Base-by-base conservation (phyloP, 2,888 invertebrate species). In the Nomada goodeniana region DNA sequence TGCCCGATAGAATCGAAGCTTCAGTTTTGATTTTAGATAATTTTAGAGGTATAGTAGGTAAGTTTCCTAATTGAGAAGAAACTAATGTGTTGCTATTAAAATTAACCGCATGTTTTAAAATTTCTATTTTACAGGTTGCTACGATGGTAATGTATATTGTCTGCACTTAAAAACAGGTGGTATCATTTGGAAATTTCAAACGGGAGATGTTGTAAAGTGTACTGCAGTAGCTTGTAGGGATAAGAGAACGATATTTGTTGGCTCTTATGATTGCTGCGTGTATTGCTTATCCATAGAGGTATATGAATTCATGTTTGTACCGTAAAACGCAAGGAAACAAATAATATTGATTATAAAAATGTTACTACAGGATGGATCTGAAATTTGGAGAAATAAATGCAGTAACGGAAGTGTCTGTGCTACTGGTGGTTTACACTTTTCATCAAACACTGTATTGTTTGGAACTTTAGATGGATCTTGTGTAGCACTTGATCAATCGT, bases 1-100 rank as follows among this genome's bases (percentile, higher is more conserved):
- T 97, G 5, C 95, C 96, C 11, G 96, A 97, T 87, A 95, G 98
- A 68, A 95, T 98, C 47, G 98, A 98, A 93, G 96, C 97, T 0
- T 95, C 95, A 1, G 94, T 95, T 2, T 91, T 95, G 18, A 95
- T 95, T 86, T 91, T 94, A 10, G 86, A 92, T 44, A 88, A 93
- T 29, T 90, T 94, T 4, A 93, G 93, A 86, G 96, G 96, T 0
- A 94, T 96, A 77, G 96, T 98, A 26, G 98, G 98, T 95, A 91
- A 90, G 91, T 69, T 60, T 59, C 4, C 23, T 57, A 36, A n/a
- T 60, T 13, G 15, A 11, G 5, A n/a, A 11, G 9, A 53, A 5
- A 13, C 13, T 36, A 36, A 7, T 36, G 0, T 36, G 36, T 36
- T 7, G 7, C 36, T 5, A 7, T 36, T 7, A 36, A 7, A 36